Evolutionary conservation across 2,888 invertebrate species (phyloP).

Genomic region (Augochlorella aurata): DNA sequence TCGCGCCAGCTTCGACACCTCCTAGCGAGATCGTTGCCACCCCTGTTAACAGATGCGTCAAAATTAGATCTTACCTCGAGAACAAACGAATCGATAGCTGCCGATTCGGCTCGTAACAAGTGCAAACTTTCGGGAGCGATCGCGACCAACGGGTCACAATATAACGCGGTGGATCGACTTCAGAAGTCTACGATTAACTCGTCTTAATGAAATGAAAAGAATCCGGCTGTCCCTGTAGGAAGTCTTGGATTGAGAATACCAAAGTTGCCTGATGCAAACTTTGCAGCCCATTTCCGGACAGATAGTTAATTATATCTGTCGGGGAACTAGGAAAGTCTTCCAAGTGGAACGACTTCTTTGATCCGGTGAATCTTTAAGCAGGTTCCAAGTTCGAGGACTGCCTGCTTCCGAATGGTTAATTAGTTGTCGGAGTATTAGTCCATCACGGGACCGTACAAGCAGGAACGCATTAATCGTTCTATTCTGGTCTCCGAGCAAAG

Average conservation of each 20-base stretch:
- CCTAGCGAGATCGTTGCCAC: slow-evolving; percentile 76
- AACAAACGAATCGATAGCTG: too few species aligned
- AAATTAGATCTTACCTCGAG: background rate
- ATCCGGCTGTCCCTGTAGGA: too few species aligned
- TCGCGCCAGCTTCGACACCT: slow-evolving; percentile 76
- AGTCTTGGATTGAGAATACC: too few species aligned
- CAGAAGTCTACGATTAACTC: too few species aligned
- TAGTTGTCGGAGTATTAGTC: background rate
- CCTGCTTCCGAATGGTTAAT: background rate
- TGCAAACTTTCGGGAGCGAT: too few species aligned
- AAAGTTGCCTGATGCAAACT: background rate
- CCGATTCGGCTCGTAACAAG: too few species aligned
- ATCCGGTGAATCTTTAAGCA: background rate
- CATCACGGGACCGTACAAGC: background rate
- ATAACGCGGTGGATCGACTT: too few species aligned
- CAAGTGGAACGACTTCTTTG: background rate
- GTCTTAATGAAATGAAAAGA: too few species aligned
- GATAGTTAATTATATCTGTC: background rate
- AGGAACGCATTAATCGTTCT: slow-evolving; percentile 29
- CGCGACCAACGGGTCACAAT: too few species aligned
- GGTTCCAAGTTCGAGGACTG: background rate
- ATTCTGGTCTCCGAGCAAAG: slow-evolving; percentile 18
- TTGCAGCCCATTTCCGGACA: background rate
- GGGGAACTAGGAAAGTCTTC: background rate
- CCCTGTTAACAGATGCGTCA: slow-evolving; percentile 62